These are phyloP conservation scores for Mnemiopsis leidyi DNA, from an alignment of 37 sponge, comb jelly and placozoan genomes.

Conservation along the genomic window DNA sequence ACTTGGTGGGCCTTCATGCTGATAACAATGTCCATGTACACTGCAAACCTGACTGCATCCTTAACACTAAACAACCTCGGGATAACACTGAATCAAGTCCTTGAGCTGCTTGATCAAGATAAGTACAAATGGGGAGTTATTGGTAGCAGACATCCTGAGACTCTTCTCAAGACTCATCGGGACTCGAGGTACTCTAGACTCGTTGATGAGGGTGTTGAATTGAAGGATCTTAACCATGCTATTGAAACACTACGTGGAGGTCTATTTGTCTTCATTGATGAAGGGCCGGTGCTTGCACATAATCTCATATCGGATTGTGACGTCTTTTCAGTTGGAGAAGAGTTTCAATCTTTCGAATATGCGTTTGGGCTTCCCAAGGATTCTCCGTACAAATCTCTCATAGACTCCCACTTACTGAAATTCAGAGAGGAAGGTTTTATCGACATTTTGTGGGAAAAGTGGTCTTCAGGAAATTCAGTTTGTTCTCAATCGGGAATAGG, in stretches of 20 bases:
- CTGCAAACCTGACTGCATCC: background rate
- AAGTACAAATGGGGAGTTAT: background rate
- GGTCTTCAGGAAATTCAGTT: background rate
- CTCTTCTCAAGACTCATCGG: background rate
- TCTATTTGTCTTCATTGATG: background rate
- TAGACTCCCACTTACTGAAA: background rate
- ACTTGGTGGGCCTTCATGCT: slow-evolving; percentile 23
- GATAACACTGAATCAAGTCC: background rate
- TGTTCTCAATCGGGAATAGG: background rate
- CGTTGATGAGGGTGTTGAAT: background rate
- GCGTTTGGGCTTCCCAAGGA: background rate
- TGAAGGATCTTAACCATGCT: background rate
- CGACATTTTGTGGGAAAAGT: slow-evolving; percentile 1
- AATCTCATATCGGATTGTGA: background rate
- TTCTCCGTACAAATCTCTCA: background rate
- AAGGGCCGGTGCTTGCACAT: background rate
- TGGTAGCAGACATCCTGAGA: slow-evolving; percentile 2
- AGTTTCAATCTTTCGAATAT: background rate
- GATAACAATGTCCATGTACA: background rate
- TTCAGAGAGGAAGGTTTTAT: slow-evolving; percentile 3
- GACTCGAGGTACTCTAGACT: background rate
- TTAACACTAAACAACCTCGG: background rate
- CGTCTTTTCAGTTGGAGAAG: background rate
- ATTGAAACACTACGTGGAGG: background rate
- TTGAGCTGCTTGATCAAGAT: background rate